Evolutionary conservation across 2,113 vertebrate species (phyloP).

Genomic region (Cyphomyrus discorhynchus): DNA sequence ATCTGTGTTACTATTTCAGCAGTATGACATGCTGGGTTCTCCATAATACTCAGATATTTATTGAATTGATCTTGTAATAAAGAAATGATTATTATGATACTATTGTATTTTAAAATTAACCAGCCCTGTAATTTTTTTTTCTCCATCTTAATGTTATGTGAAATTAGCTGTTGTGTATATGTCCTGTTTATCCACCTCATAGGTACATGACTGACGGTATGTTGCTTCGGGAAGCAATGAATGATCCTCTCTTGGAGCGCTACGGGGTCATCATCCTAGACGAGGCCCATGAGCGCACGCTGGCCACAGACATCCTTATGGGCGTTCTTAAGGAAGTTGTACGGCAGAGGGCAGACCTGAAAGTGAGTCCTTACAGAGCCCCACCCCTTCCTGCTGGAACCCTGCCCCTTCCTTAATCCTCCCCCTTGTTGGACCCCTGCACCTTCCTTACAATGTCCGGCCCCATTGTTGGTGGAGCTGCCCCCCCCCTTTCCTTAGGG

Average conservation of each 20-base stretch:
- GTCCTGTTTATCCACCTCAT: background rate
- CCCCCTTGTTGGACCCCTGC: no score
- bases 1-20: background rate
- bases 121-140: background rate
- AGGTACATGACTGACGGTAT: constrained; percentile 98
- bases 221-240: constrained; percentile 94
- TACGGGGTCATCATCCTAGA: constrained; percentile 95
- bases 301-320: constrained; percentile 96
- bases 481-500: background rate
- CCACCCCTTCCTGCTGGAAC: background rate
- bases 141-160: background rate
- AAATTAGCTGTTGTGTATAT: background rate
- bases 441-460: no score
- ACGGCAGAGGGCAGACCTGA: constrained; percentile 84
- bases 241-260: constrained; percentile 89
- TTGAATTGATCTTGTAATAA: background rate
- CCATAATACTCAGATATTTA: background rate
- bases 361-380: constrained; percentile 61
- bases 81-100: no score
- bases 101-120: background rate
- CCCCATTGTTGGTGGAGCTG: no score
- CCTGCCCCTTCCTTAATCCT: background rate
- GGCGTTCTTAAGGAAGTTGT: constrained; percentile 92
- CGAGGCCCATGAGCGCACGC: constrained; percentile 89
- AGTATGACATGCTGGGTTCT: background rate